Percentiles rank a stretch among this genome's conserved stretches.
Evolutionary conservation across 2,888 invertebrate species (phyloP).

Genomic region (Fragum fragum): DNA sequence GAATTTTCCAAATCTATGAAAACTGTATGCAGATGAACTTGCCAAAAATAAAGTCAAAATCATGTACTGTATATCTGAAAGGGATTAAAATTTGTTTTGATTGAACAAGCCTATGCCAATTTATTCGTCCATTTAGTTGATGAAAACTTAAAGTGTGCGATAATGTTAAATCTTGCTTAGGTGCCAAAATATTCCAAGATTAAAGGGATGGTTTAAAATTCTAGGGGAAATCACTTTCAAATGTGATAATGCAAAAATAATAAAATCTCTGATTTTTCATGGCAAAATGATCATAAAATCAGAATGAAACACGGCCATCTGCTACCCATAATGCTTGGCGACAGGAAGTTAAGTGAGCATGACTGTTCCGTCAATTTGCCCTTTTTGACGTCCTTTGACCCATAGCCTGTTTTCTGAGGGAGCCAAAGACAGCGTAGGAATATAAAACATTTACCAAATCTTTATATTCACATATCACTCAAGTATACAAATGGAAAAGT

Average conservation of each 20-base stretch:
- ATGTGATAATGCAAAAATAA: conserved; percentile 31
- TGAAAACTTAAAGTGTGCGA: no score
- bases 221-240: conserved; percentile 16
- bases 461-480: conserved; percentile 69
- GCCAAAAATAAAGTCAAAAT: no score
- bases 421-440: conserved; percentile 45
- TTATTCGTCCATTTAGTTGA: no score
- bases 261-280: conserved; percentile 24
- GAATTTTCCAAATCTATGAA: no score
- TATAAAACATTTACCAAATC: conserved; percentile 68
- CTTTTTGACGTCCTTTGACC: conserved; percentile 61
- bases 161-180: not conserved
- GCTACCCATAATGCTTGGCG: conserved; percentile 61
- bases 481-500: conserved; percentile 56
- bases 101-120: no score
- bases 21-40: no score
- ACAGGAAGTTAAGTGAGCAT: conserved; percentile 65
- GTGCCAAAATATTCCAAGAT: not conserved
- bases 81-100: no score
- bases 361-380: conserved; percentile 67
- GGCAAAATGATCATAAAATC: conserved; percentile 31
- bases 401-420: conserved; percentile 43
- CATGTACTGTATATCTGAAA: no score
- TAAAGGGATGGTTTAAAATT: not conserved
- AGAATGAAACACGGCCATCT: conserved; percentile 33